phyloP scores from a whole-genome alignment of 2,113 vertebrate species.

The Triplophysa rosa region DNA sequence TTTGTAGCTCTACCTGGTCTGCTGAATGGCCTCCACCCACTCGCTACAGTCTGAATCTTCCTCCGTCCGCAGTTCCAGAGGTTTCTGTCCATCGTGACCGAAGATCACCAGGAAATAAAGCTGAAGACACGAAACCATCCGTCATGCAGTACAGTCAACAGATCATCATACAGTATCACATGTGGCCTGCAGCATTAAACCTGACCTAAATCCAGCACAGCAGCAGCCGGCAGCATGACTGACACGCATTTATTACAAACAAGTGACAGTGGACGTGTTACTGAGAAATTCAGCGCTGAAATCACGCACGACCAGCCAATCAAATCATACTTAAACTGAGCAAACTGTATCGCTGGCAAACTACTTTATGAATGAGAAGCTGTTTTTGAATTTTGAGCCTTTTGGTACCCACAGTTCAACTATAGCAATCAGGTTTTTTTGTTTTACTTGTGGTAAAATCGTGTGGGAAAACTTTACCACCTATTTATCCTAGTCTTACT shows the following conservation, averaged over 20 bases:
- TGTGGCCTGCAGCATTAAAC: neutral
- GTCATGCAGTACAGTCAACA: neutral
- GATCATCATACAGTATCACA: neutral
- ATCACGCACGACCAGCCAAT: neutral
- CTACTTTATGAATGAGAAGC: no score
- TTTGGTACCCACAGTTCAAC: no score
- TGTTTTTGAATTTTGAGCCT: no score
- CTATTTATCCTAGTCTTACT: no score
- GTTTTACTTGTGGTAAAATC: no score
- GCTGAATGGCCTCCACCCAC: slow-evolving; percentile 95
- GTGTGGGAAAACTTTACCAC: no score
- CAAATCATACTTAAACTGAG: neutral
- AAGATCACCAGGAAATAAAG: slow-evolving; percentile 94
- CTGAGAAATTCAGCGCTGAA: neutral
- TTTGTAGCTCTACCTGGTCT: slow-evolving; percentile 81
- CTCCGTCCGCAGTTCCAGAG: slow-evolving; percentile 91
- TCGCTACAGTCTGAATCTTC: slow-evolving; percentile 89
- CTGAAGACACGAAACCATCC: slow-evolving; percentile 63
- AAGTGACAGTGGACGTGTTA: neutral
- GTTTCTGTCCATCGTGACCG: slow-evolving; percentile 95
- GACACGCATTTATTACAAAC: neutral
- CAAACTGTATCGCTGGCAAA: no score
- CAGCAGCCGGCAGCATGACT: neutral
- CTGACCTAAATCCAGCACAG: slow-evolving; percentile 2
- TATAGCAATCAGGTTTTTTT: no score